Evolutionary conservation across 2,113 vertebrate genomes (phyloP), one percentile per base, ranked within the genome.

Genomic region (Megaceryle maxima): DNA sequence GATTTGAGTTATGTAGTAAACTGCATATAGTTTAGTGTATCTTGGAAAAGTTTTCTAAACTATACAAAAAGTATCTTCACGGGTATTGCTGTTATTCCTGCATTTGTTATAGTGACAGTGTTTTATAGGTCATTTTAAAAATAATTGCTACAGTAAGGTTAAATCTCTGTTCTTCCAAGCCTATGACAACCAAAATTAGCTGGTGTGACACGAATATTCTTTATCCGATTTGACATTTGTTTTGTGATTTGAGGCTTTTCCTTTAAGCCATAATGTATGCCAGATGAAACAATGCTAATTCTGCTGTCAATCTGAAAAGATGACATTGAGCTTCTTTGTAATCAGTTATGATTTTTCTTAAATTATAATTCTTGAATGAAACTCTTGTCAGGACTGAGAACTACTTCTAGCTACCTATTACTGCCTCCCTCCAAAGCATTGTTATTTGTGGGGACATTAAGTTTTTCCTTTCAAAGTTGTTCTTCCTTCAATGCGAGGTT

Each of bases 161-260:
- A 51, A 28, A 87, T 94, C 83, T 96, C 78, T 80, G 53, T 74
- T 91, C 28, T 86, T 88, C 82, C 50, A 59, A 82, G 50, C 26
- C 26, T 85, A 35, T 90, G 82, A 69, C 83, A 96, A 85, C 89
- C 43, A 21, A 72, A 94, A 83, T 92, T 94, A 97, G 93, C 94
- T 82, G 80, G 72, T 62, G 50, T 87, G 95, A 94, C 73, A 69
- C 86, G 68, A 96, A 84, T 83, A 55, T 88, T 87, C 64, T 75
- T 93, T 90, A 90, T 92, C 88, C 91, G 72, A 91, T 81, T 35
- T 92, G 88, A 86, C 62, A 25, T 83, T 93, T 90, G 70, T 56
- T 87, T 96, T 96, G 86, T 94, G 94, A 95, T 93, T 91, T 88
- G 62, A 90, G 76, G 56, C 20, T 92, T 94, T 95, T 95, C 75